These are phyloP conservation scores for Dipus sagitta DNA, from an alignment of 2,797 vertebrate genomes.

Conservation along the genomic window DNA sequence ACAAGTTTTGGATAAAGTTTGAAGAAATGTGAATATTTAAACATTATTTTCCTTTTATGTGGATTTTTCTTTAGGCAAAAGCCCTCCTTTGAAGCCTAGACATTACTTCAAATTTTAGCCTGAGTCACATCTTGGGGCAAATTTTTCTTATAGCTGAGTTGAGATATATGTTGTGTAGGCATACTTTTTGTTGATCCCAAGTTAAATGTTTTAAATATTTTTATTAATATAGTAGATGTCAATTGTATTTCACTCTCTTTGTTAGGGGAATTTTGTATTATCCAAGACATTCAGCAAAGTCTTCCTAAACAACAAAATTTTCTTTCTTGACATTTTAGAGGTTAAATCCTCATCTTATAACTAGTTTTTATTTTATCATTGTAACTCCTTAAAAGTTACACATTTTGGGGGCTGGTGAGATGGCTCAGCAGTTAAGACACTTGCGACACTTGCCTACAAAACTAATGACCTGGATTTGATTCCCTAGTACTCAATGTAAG, in stretches of 20 bases:
- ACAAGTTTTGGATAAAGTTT: conserved; percentile 58
- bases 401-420: background rate
- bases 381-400: conserved; percentile 13
- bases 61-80: background rate
- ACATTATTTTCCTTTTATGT: conserved; percentile 18
- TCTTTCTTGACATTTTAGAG: conserved; percentile 57
- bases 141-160: conserved; percentile 9
- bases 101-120: background rate
- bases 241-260: background rate
- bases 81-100: background rate
- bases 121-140: conserved; percentile 31
- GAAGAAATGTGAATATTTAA: conserved; percentile 33
- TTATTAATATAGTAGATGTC: conserved; percentile 17
- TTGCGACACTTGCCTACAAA: no score
- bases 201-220: conserved; percentile 12
- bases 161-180: background rate
- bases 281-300: conserved; percentile 1
- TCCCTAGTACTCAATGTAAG: no score
- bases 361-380: conserved; percentile 25
- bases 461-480: no score
- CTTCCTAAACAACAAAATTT: background rate
- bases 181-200: conserved; percentile 8
- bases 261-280: conserved; percentile 25
- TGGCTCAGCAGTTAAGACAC: no score
- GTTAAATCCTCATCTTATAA: background rate